phyloP scores from a whole-genome alignment of 1,140 invertebrate species.

The Bicyclus anynana region DNA sequence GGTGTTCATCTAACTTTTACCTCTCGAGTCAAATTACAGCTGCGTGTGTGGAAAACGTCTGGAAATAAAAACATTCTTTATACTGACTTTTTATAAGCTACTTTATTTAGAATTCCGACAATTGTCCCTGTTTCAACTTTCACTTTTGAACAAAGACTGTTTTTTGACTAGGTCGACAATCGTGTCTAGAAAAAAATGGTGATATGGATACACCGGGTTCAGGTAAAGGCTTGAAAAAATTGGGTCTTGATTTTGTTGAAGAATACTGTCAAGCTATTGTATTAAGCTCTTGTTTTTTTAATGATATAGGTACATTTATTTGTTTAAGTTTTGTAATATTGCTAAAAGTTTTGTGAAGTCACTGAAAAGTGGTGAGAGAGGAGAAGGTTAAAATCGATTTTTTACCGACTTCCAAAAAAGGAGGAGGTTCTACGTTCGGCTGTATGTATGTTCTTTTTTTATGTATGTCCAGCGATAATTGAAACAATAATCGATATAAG shows the following conservation, averaged over 20 bases:
- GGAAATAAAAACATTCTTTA: conserved; percentile 9
- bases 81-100: conserved; percentile 1
- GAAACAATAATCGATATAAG: too few relatives aligned
- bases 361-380: too few relatives aligned
- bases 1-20: conserved; percentile 37
- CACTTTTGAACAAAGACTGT: conserved; percentile 54
- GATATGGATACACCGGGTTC: conserved; percentile 15
- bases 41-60: conserved; percentile 14
- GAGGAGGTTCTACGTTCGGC: too few relatives aligned
- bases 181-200: conserved; percentile 31
- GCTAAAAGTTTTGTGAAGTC: too few relatives aligned
- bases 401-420: too few relatives aligned
- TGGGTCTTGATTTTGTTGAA: background rate
- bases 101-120: conserved; percentile 4
- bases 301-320: background rate
- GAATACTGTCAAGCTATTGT: background rate
- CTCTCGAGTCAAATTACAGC: conserved; percentile 33
- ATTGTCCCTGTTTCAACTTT: conserved; percentile 36
- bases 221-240: conserved; percentile 20
- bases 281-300: background rate
- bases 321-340: too few relatives aligned
- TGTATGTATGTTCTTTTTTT: too few relatives aligned
- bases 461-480: too few relatives aligned
- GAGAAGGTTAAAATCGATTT: too few relatives aligned
- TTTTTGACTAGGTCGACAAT: conserved; percentile 21